Conservation (phyloP, 2,888 invertebrate species). For the Julus scanicus region DNA sequence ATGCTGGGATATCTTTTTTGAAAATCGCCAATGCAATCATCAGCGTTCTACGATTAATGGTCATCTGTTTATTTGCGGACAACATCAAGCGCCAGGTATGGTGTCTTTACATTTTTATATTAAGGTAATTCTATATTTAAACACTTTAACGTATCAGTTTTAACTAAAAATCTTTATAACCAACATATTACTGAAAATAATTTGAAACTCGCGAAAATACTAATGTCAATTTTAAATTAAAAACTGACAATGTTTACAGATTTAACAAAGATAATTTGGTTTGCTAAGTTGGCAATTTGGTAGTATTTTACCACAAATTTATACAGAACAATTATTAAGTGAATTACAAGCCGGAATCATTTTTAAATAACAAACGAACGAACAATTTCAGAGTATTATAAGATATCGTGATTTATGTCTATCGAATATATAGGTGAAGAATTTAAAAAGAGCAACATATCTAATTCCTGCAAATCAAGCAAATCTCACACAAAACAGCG, state of each 20-base stretch:
- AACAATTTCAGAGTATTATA: too few species aligned
- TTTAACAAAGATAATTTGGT: too few species aligned
- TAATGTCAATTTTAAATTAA: too few species aligned
- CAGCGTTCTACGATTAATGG: not conserved
- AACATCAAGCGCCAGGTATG: not conserved
- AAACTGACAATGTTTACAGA: too few species aligned
- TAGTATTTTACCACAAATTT: not conserved
- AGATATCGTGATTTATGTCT: too few species aligned
- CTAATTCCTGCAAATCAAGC: not conserved
- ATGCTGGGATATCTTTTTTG: not conserved
- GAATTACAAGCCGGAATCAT: too few species aligned
- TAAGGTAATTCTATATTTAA: not conserved
- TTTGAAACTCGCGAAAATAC: not conserved
- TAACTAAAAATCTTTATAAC: not conserved
- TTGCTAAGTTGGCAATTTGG: too few species aligned
- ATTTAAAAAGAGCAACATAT: not conserved
- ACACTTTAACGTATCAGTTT: not conserved
- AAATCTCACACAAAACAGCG: not conserved
- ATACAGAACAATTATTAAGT: not conserved
- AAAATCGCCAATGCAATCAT: not conserved
- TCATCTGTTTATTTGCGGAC: not conserved
- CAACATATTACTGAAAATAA: not conserved
- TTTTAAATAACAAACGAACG: too few species aligned
- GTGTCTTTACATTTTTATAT: not conserved
- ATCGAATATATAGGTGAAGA: not conserved